Base-by-base conservation (phyloP, 2,797 vertebrate genomes). In the Spatula versicolor region DNA sequence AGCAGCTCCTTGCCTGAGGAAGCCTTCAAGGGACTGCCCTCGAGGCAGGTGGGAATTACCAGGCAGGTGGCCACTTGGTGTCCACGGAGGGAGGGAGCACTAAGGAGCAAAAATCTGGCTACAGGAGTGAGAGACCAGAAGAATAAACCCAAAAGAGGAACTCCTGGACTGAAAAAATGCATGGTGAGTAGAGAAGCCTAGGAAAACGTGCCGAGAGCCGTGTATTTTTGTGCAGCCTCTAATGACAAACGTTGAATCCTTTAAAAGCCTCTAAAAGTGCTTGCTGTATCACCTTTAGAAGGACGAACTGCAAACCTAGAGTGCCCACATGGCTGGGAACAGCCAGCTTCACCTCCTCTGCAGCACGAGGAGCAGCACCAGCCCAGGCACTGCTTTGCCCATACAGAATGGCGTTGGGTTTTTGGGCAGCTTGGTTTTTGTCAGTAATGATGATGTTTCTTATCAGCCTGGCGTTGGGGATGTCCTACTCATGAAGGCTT, bases 131-230 rank as follows among this genome's bases (percentile, higher is more conserved):
- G 35, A 69, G 9, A 4, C 20, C 41, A 28, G 31, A 7, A 87
- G n/a, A 56, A 46, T 35, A 60, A 64, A 45, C 17, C 26, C 25
- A 37, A 37, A 43, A 7, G 31, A 20, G 16, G 30, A 59, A 79
- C 8, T 43, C 20, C 18, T 31, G 46, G 26, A 7, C 30, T 73
- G 31, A 31, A 46, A 52, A 55, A 71, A 45, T 7, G 13, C 17
- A 1, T 0, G 6, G 9, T 18, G 33, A 33, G 56, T 66, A 45
- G 33, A 64, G 39, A 5, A 89, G 35, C 41, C 20, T 30, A 71
- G 43, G 50, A 82, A 13, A n/a, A 9, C 0, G 0, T 35, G 5
- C 5, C 21, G 33, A 50, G 7, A 73, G 9, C 13, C 35, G 0
- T 12, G n/a, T 45, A 11, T 56, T 78, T 77, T 48, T 63, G 73